Evolutionary conservation across 2,888 invertebrate genomes (phyloP), one percentile per base, ranked within the genome.

Genomic region (Galerucella nymphaeae): DNA sequence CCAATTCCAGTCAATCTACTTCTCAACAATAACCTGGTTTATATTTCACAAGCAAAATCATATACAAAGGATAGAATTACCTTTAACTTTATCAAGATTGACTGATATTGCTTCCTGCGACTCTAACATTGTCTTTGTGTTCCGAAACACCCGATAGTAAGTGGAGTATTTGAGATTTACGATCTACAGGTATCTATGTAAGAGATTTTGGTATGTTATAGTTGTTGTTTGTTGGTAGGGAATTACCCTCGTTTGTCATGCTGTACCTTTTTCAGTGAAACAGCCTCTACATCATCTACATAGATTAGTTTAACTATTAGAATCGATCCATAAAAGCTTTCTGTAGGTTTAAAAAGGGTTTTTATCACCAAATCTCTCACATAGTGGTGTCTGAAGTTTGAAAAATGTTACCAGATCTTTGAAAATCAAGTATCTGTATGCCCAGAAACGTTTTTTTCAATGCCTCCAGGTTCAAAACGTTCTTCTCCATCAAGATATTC

Each of bases 211-310:
- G 50, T 14, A 16, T 50, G n/a, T 14, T 14, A 50, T n/a, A 4
- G 50, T n/a, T n/a, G 50, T 50, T n/a, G 50, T 50, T 50, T 30
- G 30, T 30, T 30, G 6, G 50, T 14, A 2, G 50, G 8, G 16
- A 50, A 50, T 50, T 50, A 50, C 50, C 50, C 6, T 50, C 50
- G 8, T 50, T 50, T n/a, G 50, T 50, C 50, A 50, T 50, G 16
- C 14, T 50, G n/a, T 16, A 50, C 50, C 30, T 30, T 30, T 30
- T 30, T 30, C 30, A 5, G 8, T 30, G 30, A 8, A 1, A 30
- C 30, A 30, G 30, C 4, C 30, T 0, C 5, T 30, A 30, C 8
- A 30, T 30, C 8, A 30, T 30, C 8, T 30, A 30, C 23, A 23
- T 8, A 8, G 30, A 30, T 30, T 30, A 30, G 30, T 30, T 30